Conservation (phyloP, 2,113 vertebrate species). For the Pipra filicauda region DNA sequence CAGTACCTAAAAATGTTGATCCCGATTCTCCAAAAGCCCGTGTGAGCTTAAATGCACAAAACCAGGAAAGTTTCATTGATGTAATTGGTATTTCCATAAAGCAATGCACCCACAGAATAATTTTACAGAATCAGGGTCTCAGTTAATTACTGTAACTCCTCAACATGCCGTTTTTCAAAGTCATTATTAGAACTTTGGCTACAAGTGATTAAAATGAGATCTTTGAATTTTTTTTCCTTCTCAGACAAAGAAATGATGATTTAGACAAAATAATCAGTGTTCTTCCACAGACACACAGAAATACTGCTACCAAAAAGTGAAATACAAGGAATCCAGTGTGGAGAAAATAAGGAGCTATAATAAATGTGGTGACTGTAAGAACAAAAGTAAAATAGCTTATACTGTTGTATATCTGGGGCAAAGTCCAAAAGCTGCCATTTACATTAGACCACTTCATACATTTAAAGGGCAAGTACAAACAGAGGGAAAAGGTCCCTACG, state of each 20-base stretch:
- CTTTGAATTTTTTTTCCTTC: neutral
- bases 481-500: neutral
- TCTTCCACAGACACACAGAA: neutral
- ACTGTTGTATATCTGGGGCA: neutral
- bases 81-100: neutral
- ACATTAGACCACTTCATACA: neutral
- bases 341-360: neutral
- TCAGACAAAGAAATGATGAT: neutral
- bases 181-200: neutral
- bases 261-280: neutral
- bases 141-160: neutral
- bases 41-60: neutral
- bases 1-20: neutral
- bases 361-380: neutral
- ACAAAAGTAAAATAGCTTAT: neutral
- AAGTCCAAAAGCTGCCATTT: conserved; percentile 5
- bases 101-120: neutral
- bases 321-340: neutral
- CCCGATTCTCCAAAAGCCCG: neutral
- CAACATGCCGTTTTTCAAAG: neutral
- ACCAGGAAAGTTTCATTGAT: neutral
- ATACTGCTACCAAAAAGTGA: neutral
- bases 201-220: neutral
- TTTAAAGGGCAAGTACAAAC: neutral
- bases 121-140: neutral